Conservation (phyloP, 2,888 invertebrate genomes). For the Nephrocerus scutellatus region DNA sequence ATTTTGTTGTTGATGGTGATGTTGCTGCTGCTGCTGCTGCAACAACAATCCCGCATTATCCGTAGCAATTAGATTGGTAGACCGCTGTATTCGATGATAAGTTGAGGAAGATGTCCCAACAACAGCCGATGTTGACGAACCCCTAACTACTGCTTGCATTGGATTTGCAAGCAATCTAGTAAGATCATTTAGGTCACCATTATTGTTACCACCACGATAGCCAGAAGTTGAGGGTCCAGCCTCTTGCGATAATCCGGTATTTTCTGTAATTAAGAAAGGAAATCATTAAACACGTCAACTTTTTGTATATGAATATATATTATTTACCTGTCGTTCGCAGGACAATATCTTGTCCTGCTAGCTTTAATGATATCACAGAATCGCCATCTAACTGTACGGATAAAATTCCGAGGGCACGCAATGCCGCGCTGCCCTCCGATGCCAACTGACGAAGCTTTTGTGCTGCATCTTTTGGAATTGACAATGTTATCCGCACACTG, state of each 20-base stretch:
- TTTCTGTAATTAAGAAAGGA: conserved; percentile 26
- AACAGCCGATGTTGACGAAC: conserved; percentile 14
- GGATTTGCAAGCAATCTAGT: conserved; percentile 14
- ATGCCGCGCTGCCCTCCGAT: conserved; percentile 78
- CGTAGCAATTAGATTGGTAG: background rate
- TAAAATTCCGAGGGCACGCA: conserved; percentile 87
- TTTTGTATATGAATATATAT: background rate
- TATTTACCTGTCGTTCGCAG: conserved; percentile 52
- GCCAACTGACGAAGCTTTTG: conserved; percentile 84
- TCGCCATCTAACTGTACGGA: conserved; percentile 92
- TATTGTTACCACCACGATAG: conserved; percentile 18
- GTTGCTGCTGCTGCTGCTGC: conserved; percentile 28
- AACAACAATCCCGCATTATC: background rate
- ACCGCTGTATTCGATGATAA: conserved; percentile 2
- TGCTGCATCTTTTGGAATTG: conserved; percentile 94
- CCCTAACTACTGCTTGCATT: conserved; percentile 16
- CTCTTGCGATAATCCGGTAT: conserved; percentile 33
- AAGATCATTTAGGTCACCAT: conserved; percentile 2
- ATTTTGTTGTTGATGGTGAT: conserved; percentile 23
- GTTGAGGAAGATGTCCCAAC: background rate
- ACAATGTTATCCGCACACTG: conserved; percentile 94
- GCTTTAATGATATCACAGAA: conserved; percentile 65
- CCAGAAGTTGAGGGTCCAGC: conserved; percentile 37
- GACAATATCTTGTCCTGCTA: conserved; percentile 67
- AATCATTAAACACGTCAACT: background rate